Evolutionary conservation across 2,888 invertebrate genomes (phyloP).

Genomic region (Carpatolechia fugitivella): DNA sequence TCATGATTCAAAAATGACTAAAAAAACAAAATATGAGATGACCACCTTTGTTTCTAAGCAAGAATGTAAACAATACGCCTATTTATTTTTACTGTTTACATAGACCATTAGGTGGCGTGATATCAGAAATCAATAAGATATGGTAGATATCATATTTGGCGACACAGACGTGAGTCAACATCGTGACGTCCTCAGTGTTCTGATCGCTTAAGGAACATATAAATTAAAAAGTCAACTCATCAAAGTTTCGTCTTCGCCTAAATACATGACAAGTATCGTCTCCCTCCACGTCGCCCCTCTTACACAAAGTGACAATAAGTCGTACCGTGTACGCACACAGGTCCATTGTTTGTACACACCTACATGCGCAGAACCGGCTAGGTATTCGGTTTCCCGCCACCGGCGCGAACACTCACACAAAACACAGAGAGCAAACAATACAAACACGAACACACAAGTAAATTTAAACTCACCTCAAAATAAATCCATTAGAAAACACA

Average conservation of each 20-base stretch:
- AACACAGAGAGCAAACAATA: constrained; percentile 76
- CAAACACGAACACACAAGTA: constrained; percentile 78
- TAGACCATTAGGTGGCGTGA: constrained; percentile 55
- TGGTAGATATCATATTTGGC: constrained; percentile 34
- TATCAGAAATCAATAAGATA: constrained; percentile 62
- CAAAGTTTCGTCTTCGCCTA: constrained; percentile 73
- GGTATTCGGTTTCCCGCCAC: constrained; percentile 79
- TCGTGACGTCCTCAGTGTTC: constrained; percentile 38
- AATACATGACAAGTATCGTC: constrained; percentile 76
- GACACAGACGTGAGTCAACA: constrained; percentile 51
- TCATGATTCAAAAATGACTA: too few species aligned
- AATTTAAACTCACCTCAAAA: constrained; percentile 80
- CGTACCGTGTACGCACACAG: constrained; percentile 63
- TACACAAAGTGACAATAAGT: constrained; percentile 76
- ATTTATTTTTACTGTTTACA: constrained; percentile 46
- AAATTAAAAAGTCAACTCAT: constrained; percentile 75
- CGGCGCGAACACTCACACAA: constrained; percentile 74
- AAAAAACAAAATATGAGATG: too few species aligned
- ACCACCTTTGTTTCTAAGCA: background rate
- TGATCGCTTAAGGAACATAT: constrained; percentile 52
- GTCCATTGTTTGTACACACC: constrained; percentile 66
- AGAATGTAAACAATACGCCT: constrained; percentile 10
- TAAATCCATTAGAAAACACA: constrained; percentile 80
- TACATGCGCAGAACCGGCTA: constrained; percentile 63
- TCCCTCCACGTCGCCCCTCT: constrained; percentile 72